Conservation (phyloP, 1,140 invertebrate species). For the Listronotus oregonensis region DNA sequence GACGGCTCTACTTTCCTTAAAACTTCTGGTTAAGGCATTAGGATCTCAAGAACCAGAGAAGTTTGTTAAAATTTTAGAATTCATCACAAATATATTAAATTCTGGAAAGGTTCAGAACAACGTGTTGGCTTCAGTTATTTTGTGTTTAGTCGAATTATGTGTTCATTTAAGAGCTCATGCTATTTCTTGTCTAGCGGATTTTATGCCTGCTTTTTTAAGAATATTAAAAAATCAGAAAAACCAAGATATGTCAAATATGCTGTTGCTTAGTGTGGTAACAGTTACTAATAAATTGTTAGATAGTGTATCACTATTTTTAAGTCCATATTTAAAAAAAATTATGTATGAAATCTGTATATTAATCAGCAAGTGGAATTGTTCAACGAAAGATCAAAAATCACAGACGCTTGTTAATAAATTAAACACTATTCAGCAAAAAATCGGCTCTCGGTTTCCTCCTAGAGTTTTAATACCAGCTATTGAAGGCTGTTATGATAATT, state of each 20-base stretch:
- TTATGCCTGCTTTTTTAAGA: conserved; percentile 78
- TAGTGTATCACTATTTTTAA: conserved; percentile 78
- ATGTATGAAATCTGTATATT: conserved; percentile 68
- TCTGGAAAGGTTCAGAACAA: conserved; percentile 66
- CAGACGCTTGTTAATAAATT: conserved; percentile 64
- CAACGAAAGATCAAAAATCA: conserved; percentile 58
- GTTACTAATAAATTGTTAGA: conserved; percentile 81
- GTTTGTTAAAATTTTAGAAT: conserved; percentile 68
- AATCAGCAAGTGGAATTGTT: conserved; percentile 58
- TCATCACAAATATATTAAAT: conserved; percentile 65
- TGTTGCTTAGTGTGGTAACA: conserved; percentile 63
- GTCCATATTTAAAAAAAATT: conserved; percentile 80
- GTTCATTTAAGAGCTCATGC: conserved; percentile 74
- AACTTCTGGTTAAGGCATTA: conserved; percentile 75
- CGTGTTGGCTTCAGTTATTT: conserved; percentile 72
- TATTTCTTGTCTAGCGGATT: conserved; percentile 71
- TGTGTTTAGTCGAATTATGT: conserved; percentile 82
- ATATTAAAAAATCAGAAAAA: conserved; percentile 61
- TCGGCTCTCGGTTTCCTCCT: conserved; percentile 70
- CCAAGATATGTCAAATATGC: conserved; percentile 54
- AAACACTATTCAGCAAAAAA: conserved; percentile 66
- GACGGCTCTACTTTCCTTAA: conserved; percentile 78
- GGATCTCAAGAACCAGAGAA: conserved; percentile 65
- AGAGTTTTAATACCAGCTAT: conserved; percentile 79
- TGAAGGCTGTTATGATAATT: conserved; percentile 66